phyloP scores from a whole-genome alignment of 1,140 invertebrate genomes.

The Drosophila sturtevanti region DNA sequence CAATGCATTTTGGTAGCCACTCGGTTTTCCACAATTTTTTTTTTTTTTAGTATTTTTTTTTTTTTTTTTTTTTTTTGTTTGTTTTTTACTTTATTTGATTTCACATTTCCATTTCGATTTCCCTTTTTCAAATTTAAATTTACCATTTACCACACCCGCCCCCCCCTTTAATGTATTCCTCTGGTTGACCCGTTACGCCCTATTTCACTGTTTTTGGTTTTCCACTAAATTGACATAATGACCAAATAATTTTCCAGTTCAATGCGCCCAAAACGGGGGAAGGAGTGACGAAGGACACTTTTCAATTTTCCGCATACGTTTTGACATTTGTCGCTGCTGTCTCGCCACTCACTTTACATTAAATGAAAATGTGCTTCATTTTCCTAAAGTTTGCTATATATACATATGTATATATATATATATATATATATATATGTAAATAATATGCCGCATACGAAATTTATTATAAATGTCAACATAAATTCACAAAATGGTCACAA shows the following conservation, averaged over 20 bases:
- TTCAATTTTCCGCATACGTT: conserved; percentile 62
- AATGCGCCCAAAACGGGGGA: conserved; percentile 32
- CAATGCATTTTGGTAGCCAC: conserved; percentile 39
- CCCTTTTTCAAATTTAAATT: conserved; percentile 31
- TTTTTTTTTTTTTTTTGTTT: not conserved
- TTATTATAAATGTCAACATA: conserved; percentile 78
- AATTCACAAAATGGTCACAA: conserved; percentile 61
- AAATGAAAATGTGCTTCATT: conserved; percentile 59
- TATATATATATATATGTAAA: not conserved
- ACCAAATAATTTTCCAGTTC: conserved; percentile 80
- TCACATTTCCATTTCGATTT: conserved; percentile 12
- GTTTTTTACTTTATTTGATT: conserved; percentile 7
- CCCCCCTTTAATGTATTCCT: too few relatives aligned
- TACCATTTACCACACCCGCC: conserved; percentile 22
- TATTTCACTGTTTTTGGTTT: conserved; percentile 18
- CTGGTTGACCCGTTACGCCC: not conserved
- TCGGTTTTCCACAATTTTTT: conserved; percentile 16
- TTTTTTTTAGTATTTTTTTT: conserved; percentile 11
- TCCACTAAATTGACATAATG: conserved; percentile 77
- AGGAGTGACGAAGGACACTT: conserved; percentile 26
- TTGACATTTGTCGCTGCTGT: conserved; percentile 45
- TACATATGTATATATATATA: not conserved
- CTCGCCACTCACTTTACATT: conserved; percentile 34
- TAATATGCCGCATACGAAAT: conserved; percentile 63
- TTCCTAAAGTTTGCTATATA: not conserved